Evolutionary conservation across 2,888 invertebrate genomes (phyloP).

Genomic region (Tupiocoris notatus): DNA sequence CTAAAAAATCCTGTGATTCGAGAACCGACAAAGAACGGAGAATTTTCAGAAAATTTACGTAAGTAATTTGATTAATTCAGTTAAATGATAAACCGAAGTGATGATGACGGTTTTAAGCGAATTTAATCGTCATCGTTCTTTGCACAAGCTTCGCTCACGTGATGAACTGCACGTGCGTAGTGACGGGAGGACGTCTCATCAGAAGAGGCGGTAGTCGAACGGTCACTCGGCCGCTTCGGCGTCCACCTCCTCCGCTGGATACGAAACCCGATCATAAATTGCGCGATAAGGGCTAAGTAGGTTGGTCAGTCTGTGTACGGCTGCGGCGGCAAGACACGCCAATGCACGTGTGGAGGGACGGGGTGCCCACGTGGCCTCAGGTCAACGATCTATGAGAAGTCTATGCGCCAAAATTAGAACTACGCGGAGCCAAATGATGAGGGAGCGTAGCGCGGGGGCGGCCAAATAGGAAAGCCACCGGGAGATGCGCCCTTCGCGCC

Average conservation of each 20-base stretch:
- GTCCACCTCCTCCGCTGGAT: background rate
- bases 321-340: background rate
- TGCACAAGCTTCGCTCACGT: no score
- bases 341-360: background rate
- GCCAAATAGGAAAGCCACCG: background rate
- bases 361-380: background rate
- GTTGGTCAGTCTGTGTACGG: background rate
- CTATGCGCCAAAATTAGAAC: background rate
- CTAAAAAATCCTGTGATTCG: no score
- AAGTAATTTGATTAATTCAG: no score
- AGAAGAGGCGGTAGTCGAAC: background rate
- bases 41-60: no score
- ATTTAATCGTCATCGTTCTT: no score
- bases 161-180: background rate
- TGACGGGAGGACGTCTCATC: background rate
- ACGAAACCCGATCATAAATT: background rate
- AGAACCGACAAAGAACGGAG: no score
- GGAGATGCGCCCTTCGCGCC: background rate
- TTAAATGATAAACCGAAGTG: no score
- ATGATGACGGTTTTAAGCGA: no score
- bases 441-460: background rate
- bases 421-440: background rate
- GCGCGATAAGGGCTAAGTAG: background rate
- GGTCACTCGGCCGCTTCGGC: background rate
- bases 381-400: background rate